phyloP scores from a whole-genome alignment of 2,888 invertebrate species.

The Drosophila aldrichi region DNA sequence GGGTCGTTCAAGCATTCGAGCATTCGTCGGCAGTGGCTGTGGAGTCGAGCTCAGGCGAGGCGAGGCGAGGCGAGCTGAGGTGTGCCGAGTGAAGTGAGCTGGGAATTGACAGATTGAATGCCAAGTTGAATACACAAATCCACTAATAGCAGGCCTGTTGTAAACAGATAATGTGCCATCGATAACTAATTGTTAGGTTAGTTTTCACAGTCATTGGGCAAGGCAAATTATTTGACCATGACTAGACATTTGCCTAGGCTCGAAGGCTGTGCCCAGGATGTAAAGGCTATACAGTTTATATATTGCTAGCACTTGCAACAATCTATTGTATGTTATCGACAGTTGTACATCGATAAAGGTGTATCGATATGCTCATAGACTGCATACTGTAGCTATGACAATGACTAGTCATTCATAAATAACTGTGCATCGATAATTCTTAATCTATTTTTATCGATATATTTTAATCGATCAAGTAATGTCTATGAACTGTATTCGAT shows the following conservation, averaged over 20 bases:
- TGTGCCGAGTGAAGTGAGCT: conserved; percentile 15
- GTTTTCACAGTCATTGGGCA: conserved; percentile 6
- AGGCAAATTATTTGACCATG: background rate
- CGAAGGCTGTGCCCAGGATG: background rate
- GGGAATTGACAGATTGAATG: conserved; percentile 48
- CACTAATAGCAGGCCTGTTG: conserved; percentile 38
- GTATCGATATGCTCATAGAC: background rate
- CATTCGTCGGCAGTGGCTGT: too few relatives aligned
- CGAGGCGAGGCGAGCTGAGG: background rate
- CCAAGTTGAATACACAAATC: conserved; percentile 32
- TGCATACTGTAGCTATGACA: background rate
- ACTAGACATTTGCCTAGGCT: background rate
- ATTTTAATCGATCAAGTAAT: background rate
- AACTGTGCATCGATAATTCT: too few relatives aligned
- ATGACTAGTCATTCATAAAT: too few relatives aligned
- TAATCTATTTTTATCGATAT: background rate
- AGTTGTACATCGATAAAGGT: background rate
- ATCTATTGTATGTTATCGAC: background rate
- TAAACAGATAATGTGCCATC: conserved; percentile 35
- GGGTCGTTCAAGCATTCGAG: background rate
- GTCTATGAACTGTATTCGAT: too few relatives aligned
- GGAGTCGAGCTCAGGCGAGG: too few relatives aligned
- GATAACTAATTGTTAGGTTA: conserved; percentile 25
- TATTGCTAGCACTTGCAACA: background rate
- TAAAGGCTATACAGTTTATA: background rate